Evolutionary conservation across 2,888 invertebrate species (phyloP), one percentile per base, ranked within the genome.

Genomic region (Pollenia labialis): DNA sequence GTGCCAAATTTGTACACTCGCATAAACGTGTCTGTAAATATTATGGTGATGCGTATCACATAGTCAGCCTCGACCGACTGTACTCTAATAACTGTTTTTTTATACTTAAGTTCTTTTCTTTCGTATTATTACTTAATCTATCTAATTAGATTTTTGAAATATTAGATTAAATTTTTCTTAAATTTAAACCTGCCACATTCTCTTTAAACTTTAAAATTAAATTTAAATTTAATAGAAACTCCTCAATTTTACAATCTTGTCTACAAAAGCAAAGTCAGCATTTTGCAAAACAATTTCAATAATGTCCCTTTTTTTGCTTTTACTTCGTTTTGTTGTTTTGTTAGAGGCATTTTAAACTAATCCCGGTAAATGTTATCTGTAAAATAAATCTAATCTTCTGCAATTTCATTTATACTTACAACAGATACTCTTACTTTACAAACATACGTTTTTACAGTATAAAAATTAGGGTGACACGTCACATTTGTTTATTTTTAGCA

Each of bases 341-440:
- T 79, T 72, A 68, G 68, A 84, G 72, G 50, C 66, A 72, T 84
- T 79, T 84, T 40, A 74, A 74, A 79, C 66, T 84, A 84, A 84
- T 84, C 72, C 84, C 46, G 16, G 72, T 68, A 44, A 77, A 83
- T 83, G 42, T 76, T 83, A 69, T 76, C 64, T 76, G 75, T 79
- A 76, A 82, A 76, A 76, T 82, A 82, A 74, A 82, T 71, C 72
- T 77, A 83, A 83, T 83, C 76, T 58, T 56, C 71, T 83, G 76
- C 72, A 72, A 79, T 74, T 79, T 84, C 60, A 84, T 54, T 79
- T 79, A 84, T 84, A 60, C 60, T 74, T 32, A 32, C 32, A 32
- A 32, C 32, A 32, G 32, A 32, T 32, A 32, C 82, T 44, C 18
- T 42, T 40, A 56, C 42, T 40, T 11, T n/a, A 58, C 42, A 40